Percentiles rank a stretch among this genome's conserved stretches.
phyloP scores from a whole-genome alignment of 1,140 invertebrate genomes.

The Aporrectodea caliginosa region DNA sequence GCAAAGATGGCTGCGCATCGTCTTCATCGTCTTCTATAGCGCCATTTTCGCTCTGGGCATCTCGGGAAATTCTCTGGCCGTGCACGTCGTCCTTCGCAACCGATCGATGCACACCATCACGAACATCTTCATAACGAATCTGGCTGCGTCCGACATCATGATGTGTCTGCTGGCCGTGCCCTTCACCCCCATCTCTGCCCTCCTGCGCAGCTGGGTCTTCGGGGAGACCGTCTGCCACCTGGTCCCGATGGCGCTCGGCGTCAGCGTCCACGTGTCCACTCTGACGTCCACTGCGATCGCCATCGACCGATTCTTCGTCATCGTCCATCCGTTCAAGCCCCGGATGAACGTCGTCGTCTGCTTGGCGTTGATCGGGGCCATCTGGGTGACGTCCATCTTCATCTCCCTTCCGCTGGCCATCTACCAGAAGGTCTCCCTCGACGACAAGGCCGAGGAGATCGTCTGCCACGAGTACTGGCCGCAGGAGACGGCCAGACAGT shows the following conservation, averaged over 20 bases:
- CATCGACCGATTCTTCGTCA: slow-evolving; percentile 92
- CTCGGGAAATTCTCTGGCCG: slow-evolving; percentile 85
- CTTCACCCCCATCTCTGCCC: slow-evolving; percentile 71
- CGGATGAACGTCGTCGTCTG: slow-evolving; percentile 73
- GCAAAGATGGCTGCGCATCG: too few species aligned
- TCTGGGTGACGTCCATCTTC: slow-evolving; percentile 82
- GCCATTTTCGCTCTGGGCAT: slow-evolving; percentile 89
- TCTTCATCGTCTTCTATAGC: slow-evolving; percentile 79
- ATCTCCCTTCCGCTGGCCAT: slow-evolving; percentile 89
- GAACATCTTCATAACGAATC: slow-evolving; percentile 94
- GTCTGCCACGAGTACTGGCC: slow-evolving; percentile 88
- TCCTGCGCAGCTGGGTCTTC: slow-evolving; percentile 82
- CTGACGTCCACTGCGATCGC: slow-evolving; percentile 93
- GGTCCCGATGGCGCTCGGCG: slow-evolving; percentile 77
- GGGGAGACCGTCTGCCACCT: slow-evolving; percentile 81
- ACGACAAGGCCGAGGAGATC: slow-evolving; percentile 34
- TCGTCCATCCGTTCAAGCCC: slow-evolving; percentile 87
- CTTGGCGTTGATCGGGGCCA: slow-evolving; percentile 75
- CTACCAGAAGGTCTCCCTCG: slow-evolving; percentile 39
- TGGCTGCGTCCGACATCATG: slow-evolving; percentile 92
- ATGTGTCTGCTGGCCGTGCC: too few species aligned
- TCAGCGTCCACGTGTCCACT: slow-evolving; percentile 86
- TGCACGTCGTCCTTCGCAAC: slow-evolving; percentile 79
- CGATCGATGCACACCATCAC: slow-evolving; percentile 95
- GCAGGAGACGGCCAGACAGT: slow-evolving; percentile 62